phyloP scores from a whole-genome alignment of 2,113 vertebrate species.

The Sapayoa aenigma region DNA sequence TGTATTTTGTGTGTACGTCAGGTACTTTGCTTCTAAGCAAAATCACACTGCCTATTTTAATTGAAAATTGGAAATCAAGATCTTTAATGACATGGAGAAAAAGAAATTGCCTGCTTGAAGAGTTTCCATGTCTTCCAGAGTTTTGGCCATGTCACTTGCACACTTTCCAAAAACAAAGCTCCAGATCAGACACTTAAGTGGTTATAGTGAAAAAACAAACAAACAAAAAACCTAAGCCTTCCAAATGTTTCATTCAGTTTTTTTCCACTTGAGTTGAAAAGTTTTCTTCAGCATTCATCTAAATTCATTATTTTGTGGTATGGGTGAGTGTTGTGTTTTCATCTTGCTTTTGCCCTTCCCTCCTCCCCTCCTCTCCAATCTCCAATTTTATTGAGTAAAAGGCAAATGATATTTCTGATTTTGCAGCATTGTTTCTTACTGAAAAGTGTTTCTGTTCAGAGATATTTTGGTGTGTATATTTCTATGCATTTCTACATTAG shows the following conservation, averaged over 20 bases:
- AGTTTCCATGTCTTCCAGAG: neutral
- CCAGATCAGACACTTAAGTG: neutral
- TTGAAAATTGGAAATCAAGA: neutral
- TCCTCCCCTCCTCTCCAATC: neutral
- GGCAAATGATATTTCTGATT: slow-evolving; percentile 44
- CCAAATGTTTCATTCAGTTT: neutral
- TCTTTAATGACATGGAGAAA: neutral
- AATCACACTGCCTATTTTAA: neutral
- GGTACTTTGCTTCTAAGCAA: neutral
- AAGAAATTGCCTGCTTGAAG: neutral
- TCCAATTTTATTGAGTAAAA: neutral
- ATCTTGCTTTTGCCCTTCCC: neutral
- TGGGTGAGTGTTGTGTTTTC: neutral
- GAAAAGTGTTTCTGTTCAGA: neutral
- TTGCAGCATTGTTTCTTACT: slow-evolving; percentile 66
- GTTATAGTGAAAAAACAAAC: neutral
- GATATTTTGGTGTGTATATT: neutral
- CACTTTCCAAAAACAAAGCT: neutral
- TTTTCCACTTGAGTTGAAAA: neutral
- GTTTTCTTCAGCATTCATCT: neutral
- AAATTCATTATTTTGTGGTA: neutral
- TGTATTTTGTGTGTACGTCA: fast-evolving
- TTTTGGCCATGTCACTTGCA: neutral
- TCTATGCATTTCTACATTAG: neutral
- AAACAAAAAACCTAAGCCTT: neutral